These are phyloP conservation scores for Aproaerema taeniolella DNA, from an alignment of 2,888 invertebrate genomes.

Conservation along the genomic window DNA sequence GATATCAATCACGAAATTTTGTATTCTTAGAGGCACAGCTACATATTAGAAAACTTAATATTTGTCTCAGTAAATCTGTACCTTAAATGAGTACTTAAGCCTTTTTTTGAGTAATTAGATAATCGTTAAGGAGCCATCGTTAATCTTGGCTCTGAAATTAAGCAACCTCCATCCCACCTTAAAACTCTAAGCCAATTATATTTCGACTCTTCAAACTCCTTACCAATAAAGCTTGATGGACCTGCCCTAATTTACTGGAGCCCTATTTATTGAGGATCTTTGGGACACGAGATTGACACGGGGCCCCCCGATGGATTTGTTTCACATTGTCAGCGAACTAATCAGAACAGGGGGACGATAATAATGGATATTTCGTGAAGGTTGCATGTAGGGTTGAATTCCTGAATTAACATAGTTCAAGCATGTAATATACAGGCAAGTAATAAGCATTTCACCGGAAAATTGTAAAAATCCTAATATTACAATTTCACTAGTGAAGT, in stretches of 20 bases:
- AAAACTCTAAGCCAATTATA: too few relatives aligned
- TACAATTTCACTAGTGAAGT: too few relatives aligned
- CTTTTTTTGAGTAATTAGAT: neutral
- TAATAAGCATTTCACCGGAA: neutral
- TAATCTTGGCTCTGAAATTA: neutral
- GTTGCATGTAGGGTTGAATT: neutral
- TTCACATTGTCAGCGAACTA: slow-evolving; percentile 3
- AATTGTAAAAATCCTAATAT: too few relatives aligned
- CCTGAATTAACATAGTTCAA: neutral
- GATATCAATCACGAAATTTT: too few relatives aligned
- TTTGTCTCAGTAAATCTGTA: neutral
- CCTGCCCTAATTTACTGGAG: slow-evolving; percentile 4
- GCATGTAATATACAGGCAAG: neutral
- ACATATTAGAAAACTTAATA: too few relatives aligned
- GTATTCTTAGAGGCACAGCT: too few relatives aligned
- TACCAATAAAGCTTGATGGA: too few relatives aligned
- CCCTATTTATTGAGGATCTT: slow-evolving; percentile 1
- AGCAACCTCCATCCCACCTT: neutral
- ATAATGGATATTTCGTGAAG: too few relatives aligned
- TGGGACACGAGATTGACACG: slow-evolving; percentile 5
- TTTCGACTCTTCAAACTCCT: too few relatives aligned
- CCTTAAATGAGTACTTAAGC: neutral
- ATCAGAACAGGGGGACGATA: neutral
- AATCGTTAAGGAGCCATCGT: neutral
- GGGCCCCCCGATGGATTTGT: slow-evolving; percentile 6